Base-by-base conservation (phyloP, 1,140 invertebrate genomes). In the Ceratosolen solmsi region DNA sequence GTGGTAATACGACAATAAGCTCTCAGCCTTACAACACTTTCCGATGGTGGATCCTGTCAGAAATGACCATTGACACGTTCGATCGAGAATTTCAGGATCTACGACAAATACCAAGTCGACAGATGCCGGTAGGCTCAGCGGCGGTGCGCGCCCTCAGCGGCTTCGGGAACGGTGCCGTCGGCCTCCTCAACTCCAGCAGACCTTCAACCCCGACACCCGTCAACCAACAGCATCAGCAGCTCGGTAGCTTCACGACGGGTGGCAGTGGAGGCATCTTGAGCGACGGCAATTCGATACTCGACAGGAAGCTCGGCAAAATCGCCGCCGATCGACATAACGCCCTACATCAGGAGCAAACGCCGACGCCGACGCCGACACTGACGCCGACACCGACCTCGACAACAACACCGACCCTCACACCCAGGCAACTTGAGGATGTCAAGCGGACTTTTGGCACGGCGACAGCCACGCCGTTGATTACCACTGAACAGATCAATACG, bases 71-170 rank as follows among this genome's bases (percentile, higher is more conserved):
- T n/a, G n/a, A n/a, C n/a, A n/a, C n/a, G n/a, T n/a, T n/a, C n/a
- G n/a, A 46, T 13, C 13, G 13, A 46, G 5, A 13, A 46, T 46
- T 46, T 1, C 13, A 92, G 91, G 92, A 92, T 86, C 80, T 92
- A 72, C 85, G 92, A 83, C 89, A 89, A 65, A 73, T 89, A 51
- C 86, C 88, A 49, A 86, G 89, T 30, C 88, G 90, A 79, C 88
- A 90, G 84, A 83, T 89, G 65, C 92, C 93, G 20, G 86, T 91
- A 4, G 93, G 93, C 82, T 94, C 94, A 15, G 92, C 91, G 82
- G 94, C 94, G 5, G 94, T 94, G 1, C 93, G 95, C 36, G 94
- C 94, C 8, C 90, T 96, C 4, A 92, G 90, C 63, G 87, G 86
- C n/a, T 92, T 93, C 76, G 88, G 91, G 15, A 90, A 91, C 79